Conservation (phyloP, 2,113 vertebrate genomes). For the Pachyramphus minor region DNA sequence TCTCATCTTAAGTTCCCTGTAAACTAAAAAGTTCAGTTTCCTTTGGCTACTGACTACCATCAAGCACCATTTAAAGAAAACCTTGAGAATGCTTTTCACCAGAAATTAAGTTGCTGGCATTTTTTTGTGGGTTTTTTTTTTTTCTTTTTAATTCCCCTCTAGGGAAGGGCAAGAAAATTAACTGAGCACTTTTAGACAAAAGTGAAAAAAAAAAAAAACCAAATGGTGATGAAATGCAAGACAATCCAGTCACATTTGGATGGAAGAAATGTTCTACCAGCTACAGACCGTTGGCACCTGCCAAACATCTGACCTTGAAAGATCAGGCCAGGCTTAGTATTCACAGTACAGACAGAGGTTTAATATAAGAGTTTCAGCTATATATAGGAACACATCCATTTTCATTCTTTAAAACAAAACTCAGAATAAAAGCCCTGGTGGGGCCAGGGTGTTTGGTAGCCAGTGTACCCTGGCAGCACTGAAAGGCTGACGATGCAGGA, state of each 20-base stretch:
- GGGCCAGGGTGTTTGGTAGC: not conserved
- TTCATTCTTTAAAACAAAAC: not conserved
- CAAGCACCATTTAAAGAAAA: not conserved
- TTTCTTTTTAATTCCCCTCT: not conserved
- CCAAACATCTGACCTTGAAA: slow-evolving; percentile 38
- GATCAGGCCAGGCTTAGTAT: slow-evolving; percentile 29
- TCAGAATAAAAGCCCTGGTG: not conserved
- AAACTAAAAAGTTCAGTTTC: not conserved
- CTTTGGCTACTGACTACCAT: not conserved
- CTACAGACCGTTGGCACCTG: slow-evolving; percentile 3
- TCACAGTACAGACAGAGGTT: not conserved
- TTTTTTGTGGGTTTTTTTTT: not conserved
- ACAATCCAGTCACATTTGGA: not conserved
- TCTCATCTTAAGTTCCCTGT: not conserved
- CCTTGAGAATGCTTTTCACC: not conserved
- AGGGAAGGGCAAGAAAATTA: not conserved
- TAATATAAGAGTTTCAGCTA: not conserved
- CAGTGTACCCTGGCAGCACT: not conserved
- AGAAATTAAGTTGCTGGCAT: not conserved
- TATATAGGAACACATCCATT: not conserved
- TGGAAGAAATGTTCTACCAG: not conserved
- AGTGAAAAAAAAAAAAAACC: not conserved
- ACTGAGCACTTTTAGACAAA: not conserved
- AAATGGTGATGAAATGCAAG: not conserved
- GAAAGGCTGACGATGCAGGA: not conserved